A percentile compares a stretch with the other conserved stretches of the same genome.
Evolutionary conservation across 2,888 invertebrate genomes (phyloP).

Genomic region (Uropetala carovei): DNA sequence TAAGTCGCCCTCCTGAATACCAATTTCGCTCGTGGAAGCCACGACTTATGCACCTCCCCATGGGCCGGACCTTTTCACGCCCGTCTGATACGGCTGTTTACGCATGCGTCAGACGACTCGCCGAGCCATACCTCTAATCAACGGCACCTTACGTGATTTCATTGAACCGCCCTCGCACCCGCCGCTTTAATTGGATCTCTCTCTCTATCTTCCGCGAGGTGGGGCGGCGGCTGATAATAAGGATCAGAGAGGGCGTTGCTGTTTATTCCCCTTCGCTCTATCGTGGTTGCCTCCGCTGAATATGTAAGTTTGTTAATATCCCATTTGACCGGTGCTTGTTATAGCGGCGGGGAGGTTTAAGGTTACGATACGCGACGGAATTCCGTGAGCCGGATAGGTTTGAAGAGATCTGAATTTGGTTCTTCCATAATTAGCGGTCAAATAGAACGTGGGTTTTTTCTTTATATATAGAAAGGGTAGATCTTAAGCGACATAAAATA

Average conservation of each 20-base stretch:
- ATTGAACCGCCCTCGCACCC: conserved; percentile 12
- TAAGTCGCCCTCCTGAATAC: neutral
- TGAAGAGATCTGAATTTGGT: no score
- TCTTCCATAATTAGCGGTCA: no score
- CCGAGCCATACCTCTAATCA: neutral
- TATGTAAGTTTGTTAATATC: conserved; percentile 6
- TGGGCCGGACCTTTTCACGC: conserved; percentile 24
- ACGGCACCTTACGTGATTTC: conserved; percentile 22
- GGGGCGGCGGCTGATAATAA: neutral
- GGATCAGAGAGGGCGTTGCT: neutral
- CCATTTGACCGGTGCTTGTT: neutral
- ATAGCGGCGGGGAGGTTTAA: neutral
- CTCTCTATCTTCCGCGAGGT: neutral
- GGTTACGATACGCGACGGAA: neutral
- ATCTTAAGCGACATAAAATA: no score
- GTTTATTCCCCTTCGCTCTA: neutral
- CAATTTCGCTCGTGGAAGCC: neutral
- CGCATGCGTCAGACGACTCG: conserved; percentile 21
- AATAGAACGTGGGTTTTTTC: no score
- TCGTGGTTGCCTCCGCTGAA: conserved; percentile 14
- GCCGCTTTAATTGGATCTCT: conserved; percentile 7
- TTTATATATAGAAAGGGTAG: no score
- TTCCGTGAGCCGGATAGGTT: no score
- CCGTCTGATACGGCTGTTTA: neutral
- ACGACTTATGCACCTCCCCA: neutral